These are phyloP conservation scores for Argyresthia goedartella DNA, from an alignment of 2,888 invertebrate species.

Conservation along the genomic window DNA sequence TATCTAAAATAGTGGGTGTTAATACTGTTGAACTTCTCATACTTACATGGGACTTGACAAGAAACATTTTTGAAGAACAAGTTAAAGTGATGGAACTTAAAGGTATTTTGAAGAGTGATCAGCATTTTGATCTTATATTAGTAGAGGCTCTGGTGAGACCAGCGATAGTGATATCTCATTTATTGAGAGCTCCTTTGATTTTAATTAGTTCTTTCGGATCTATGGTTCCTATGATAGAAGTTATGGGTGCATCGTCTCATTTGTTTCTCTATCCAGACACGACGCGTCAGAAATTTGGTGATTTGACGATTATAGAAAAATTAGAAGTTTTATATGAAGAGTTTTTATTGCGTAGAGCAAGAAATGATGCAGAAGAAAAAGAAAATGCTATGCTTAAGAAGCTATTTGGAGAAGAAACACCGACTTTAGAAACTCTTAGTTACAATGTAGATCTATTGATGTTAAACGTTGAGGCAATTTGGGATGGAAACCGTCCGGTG, in stretches of 20 bases:
- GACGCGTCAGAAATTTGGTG: neutral
- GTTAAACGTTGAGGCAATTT: neutral
- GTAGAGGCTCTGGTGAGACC: neutral
- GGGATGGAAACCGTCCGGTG: neutral
- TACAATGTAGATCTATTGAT: neutral
- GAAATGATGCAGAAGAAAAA: neutral
- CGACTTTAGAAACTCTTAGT: neutral
- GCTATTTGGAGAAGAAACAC: neutral
- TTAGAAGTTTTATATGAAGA: neutral
- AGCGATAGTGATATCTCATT: neutral
- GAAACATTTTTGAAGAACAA: neutral
- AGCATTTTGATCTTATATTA: neutral
- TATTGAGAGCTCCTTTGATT: slow-evolving; percentile 1
- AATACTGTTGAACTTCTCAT: neutral
- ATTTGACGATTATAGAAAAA: neutral
- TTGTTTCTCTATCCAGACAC: neutral
- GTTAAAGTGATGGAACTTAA: neutral
- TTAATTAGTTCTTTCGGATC: neutral
- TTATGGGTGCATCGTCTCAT: neutral
- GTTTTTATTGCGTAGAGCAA: neutral
- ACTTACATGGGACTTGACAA: neutral
- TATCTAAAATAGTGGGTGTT: neutral
- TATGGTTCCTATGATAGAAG: neutral
- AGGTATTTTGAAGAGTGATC: neutral
- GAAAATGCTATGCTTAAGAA: neutral